Evolutionary conservation across 64 coral and sea anemone genomes (phyloP).

Genomic region (Astreopora myriophthalma): DNA sequence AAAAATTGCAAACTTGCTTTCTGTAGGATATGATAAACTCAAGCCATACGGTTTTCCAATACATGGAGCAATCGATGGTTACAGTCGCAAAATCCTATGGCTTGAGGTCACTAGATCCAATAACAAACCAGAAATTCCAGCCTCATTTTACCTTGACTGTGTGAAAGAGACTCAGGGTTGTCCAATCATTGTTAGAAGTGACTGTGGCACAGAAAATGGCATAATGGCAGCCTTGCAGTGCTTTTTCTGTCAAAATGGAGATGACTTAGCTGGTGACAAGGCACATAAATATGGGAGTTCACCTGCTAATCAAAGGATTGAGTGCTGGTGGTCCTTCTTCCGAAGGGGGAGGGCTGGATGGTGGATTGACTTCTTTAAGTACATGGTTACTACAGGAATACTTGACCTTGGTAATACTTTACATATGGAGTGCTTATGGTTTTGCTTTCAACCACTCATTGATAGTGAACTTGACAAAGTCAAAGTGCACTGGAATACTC

Average conservation of each 20-base stretch:
- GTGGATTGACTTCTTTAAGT: constrained; percentile 48
- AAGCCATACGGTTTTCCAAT: constrained; percentile 30
- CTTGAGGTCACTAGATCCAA: constrained; percentile 6
- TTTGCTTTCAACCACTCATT: constrained; percentile 18
- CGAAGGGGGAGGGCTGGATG: background rate
- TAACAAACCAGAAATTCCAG: constrained; percentile 21
- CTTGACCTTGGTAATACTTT: constrained; percentile 38
- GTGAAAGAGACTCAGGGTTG: constrained; percentile 19
- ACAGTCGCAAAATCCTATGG: constrained; percentile 34
- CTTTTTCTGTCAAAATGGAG: background rate
- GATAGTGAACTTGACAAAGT: constrained; percentile 26
- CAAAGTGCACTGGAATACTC: constrained; percentile 31
- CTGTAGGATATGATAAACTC: constrained; percentile 32
- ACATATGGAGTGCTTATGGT: constrained; percentile 58
- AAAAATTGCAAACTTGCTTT: background rate
- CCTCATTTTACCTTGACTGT: background rate
- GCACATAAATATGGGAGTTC: constrained; percentile 34
- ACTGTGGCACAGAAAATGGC: constrained; percentile 43
- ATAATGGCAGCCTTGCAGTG: constrained; percentile 31
- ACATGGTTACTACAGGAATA: background rate
- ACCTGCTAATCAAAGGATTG: constrained; percentile 25
- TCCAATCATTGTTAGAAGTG: constrained; percentile 10
- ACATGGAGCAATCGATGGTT: constrained; percentile 37
- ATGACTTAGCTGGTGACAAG: background rate
- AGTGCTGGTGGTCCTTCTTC: constrained; percentile 38